Evolutionary conservation across 2,888 invertebrate genomes (phyloP).

Genomic region (Eustalomyia histrio): DNA sequence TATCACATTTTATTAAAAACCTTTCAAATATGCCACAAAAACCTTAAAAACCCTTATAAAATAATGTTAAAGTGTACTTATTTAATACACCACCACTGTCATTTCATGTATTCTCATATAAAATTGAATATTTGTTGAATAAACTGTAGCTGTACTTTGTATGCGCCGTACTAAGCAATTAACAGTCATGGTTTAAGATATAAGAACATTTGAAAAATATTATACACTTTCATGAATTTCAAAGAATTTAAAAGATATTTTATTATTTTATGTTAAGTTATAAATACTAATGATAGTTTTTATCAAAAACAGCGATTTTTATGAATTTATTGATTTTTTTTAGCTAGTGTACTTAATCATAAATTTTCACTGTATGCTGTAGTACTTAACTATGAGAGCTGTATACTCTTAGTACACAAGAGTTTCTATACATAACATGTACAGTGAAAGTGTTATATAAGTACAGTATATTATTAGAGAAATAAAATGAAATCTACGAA

Average conservation of each 20-base stretch:
- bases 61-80: conserved; percentile 8
- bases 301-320: neutral
- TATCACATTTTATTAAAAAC: neutral
- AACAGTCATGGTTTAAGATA: conserved; percentile 44
- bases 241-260: neutral
- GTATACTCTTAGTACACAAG: conserved; percentile 49
- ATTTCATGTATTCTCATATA: conserved; percentile 49
- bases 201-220: conserved; percentile 6
- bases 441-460: conserved; percentile 44
- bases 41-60: neutral
- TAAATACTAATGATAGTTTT: neutral
- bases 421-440: conserved; percentile 57
- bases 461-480: conserved; percentile 16
- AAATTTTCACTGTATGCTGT: conserved; percentile 56
- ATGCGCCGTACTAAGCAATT: conserved; percentile 58
- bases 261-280: neutral
- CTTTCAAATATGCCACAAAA: neutral
- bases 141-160: conserved; percentile 50
- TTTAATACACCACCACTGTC: conserved; percentile 36
- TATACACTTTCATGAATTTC: neutral
- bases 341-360: conserved; percentile 42
- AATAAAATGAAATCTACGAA: neutral
- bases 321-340: conserved; percentile 16
- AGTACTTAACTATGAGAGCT: conserved; percentile 57
- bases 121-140: conserved; percentile 57